Percentiles rank a stretch among this genome's conserved stretches.
phyloP scores from a whole-genome alignment of 2,113 vertebrate genomes.

The Platysteira castanea region DNA sequence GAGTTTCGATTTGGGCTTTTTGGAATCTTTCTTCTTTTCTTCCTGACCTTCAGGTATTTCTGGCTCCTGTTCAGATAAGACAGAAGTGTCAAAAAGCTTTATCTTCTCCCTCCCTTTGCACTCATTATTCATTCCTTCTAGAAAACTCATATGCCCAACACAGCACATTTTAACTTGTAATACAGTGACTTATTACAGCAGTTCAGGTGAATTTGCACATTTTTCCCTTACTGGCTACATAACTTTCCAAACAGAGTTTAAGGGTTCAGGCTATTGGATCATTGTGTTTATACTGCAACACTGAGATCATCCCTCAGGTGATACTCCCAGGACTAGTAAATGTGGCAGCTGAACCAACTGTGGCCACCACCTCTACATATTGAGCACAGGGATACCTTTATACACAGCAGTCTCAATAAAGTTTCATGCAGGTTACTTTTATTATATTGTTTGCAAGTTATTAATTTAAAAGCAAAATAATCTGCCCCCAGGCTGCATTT shows the following conservation, averaged over 20 bases:
- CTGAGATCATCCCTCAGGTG: neutral
- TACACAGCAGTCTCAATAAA: neutral
- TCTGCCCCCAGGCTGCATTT: neutral
- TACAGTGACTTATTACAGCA: neutral
- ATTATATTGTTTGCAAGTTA: neutral
- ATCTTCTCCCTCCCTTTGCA: neutral
- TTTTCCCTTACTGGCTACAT: neutral
- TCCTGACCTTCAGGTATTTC: slow-evolving; percentile 80
- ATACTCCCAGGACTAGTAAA: neutral
- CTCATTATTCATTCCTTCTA: neutral
- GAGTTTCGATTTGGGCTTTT: slow-evolving; percentile 87
- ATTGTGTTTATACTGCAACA: neutral
- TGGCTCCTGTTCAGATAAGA: slow-evolving; percentile 72
- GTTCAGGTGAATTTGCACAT: neutral
- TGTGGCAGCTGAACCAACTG: neutral
- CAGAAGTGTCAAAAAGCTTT: neutral
- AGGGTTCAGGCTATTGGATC: neutral
- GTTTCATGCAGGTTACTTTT: neutral
- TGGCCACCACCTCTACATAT: neutral
- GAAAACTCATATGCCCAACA: neutral
- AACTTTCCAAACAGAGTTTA: neutral
- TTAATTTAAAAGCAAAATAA: neutral
- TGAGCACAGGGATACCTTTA: neutral
- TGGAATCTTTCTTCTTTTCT: slow-evolving; percentile 88
- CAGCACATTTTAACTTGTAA: neutral